Percentiles rank a stretch among this genome's conserved stretches.
Evolutionary conservation across 2,797 vertebrate species (phyloP).

Genomic region (Takifugu ocellatus): DNA sequence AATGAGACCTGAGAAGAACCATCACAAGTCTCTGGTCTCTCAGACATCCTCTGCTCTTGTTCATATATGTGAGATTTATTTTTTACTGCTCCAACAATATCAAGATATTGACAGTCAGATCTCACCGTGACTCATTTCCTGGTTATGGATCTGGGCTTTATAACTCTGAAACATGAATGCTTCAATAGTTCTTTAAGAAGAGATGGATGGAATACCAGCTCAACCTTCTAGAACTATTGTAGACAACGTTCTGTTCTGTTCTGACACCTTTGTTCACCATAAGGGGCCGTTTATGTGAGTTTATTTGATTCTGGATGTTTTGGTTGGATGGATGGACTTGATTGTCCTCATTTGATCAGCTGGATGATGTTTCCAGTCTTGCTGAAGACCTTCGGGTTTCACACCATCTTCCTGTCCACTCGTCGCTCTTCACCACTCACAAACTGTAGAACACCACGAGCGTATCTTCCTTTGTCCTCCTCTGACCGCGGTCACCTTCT

Average conservation of each 20-base stretch:
- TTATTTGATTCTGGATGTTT: too few relatives aligned
- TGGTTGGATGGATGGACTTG: too few relatives aligned
- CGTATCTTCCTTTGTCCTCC: not conserved
- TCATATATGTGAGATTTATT: constrained; percentile 9
- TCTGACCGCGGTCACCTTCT: not conserved
- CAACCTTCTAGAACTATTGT: too few relatives aligned
- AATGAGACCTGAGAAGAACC: not conserved
- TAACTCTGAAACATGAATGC: not conserved
- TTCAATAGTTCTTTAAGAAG: too few relatives aligned
- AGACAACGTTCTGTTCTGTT: too few relatives aligned
- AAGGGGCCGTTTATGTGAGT: too few relatives aligned
- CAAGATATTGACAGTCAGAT: too few relatives aligned
- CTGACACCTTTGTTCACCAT: too few relatives aligned
- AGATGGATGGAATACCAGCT: too few relatives aligned
- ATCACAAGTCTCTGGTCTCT: constrained; percentile 9
- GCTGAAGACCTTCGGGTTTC: not conserved
- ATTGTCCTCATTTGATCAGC: too few relatives aligned
- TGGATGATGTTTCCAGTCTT: constrained; percentile 15
- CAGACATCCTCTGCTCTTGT: constrained; percentile 3
- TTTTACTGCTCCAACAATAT: too few relatives aligned
- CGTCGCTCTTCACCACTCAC: not conserved
- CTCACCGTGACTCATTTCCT: too few relatives aligned
- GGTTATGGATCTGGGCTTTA: not conserved
- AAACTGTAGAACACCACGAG: not conserved
- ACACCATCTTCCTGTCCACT: not conserved